Evolutionary conservation across 2,888 invertebrate genomes (phyloP), one percentile per base, ranked within the genome.

Genomic region (Idaea straminata): DNA sequence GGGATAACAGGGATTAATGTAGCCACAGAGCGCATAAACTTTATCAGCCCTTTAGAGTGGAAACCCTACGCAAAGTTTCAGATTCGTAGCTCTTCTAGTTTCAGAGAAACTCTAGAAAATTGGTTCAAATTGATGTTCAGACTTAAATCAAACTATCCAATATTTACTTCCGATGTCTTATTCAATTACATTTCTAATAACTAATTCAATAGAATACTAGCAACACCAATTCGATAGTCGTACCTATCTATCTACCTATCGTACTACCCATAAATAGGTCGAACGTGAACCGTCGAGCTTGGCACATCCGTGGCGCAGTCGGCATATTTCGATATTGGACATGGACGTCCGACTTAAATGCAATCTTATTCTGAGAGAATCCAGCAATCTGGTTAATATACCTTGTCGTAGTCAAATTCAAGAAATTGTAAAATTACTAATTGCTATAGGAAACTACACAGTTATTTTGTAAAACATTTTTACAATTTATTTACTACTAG

Each of bases 321-420:
- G 81, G 83, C 86, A 84, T 86, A 87, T 86, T 86, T 84, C 81
- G 82, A 83, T 82, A 85, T 85, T 83, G 84, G 77, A 80, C 77
- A 79, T 83, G 84, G 77, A 80, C 77, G 79, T 77, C 79, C 73
- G 83, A 82, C 75, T 86, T 85, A 80, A 83, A 85, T 85, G 83
- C 81, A 81, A 80, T 82, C 81, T 78, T 81, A 80, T 81, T 80
- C 81, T 76, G 76, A 75, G 69, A 78, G 72, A 73, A 77, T 76
- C 69, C 72, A 69, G 78, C 80, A 82, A 84, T 84, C 79, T 81
- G 70, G 71, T 77, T 80, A 78, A 79, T 75, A 76, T 75, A 76
- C 69, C 69, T 47, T 47, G 47, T 10, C 13, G 47, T 47, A 47
- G 47, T 47, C 47, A 47, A 47, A 47, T 13, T 47, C 3, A 7